Evolutionary conservation across 2,113 vertebrate genomes (phyloP), one percentile per base, ranked within the genome.

Genomic region (Chamaetylas fuelleborni): DNA sequence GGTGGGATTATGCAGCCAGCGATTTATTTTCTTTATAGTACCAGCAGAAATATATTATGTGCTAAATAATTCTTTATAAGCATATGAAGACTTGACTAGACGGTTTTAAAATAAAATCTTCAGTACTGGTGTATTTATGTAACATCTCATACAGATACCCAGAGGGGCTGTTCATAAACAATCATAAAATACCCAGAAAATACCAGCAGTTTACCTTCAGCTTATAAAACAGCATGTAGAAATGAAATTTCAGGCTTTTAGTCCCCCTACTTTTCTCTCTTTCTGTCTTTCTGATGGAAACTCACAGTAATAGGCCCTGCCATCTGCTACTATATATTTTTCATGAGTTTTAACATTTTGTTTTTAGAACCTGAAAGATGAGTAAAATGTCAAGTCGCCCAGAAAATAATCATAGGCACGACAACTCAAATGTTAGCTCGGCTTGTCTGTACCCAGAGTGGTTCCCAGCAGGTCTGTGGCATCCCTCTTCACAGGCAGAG

Each of bases 301-400:
- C 71, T 86, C 85, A 51, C 92, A 95, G 92, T 89, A 93, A 94
- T 96, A 93, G 74, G 50, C 87, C 81, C 57, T 96, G 71, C 96
- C 92, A 94, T 97, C 94, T 97, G 95, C 94, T 96, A 76, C 90
- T 89, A 24, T 97, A 66, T 96, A 86, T 96, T 95, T 97, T 96
- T 96, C 87, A 71, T 79, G 84, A 95, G 92, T 92, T 96, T 84
- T 95, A 91, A 86, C 95, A 94, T 98, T 97, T 97, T 97, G 87
- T 81, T 97, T 97, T 96, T 97, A 97, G 92, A 97, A 97, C 92
- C 85, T 95, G 89, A 96, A 96, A 83, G 92, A 97, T 95, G 70
- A 97, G 58, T 97, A 95, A 97, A 97, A 97, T 98, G 94, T 96
- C 94, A 98, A 96, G 69, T 96, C 33, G 65, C 90, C 60, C 92